Conservation (phyloP, 2,797 vertebrate genomes). For the Melanotaenia pygmaea region DNA sequence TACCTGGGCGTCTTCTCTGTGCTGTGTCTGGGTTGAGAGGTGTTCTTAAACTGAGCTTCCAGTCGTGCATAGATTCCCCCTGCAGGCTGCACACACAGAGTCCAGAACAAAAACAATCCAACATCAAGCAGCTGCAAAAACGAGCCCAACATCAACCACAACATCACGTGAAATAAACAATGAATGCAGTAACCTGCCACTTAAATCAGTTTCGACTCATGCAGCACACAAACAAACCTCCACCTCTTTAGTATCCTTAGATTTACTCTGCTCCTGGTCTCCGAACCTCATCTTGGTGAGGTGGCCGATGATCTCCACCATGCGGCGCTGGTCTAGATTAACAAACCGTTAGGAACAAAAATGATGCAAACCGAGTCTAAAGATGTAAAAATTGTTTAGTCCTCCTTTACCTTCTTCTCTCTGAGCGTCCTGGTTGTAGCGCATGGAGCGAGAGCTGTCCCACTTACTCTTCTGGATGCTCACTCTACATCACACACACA, state of each 20-base stretch:
- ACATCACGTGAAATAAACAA: no score
- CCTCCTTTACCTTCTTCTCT: conserved; percentile 91
- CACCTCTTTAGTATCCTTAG: conserved; percentile 91
- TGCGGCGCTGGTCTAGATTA: conserved; percentile 92
- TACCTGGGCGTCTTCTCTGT: conserved; percentile 91
- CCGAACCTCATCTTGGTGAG: conserved; percentile 95
- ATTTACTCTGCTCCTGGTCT: conserved; percentile 88
- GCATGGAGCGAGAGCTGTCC: conserved; percentile 92
- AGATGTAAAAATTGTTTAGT: neutral
- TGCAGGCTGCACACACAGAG: conserved; percentile 79
- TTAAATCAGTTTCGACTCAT: neutral
- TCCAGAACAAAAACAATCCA: conserved; percentile 24
- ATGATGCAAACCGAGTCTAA: neutral
- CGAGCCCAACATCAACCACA: neutral
- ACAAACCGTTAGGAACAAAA: neutral
- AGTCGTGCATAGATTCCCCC: conserved; percentile 94
- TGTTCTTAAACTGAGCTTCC: conserved; percentile 90
- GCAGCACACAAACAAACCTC: neutral
- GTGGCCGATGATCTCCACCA: conserved; percentile 94
- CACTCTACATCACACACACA: conserved; percentile 80
- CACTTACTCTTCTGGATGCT: conserved; percentile 95
- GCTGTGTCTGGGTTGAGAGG: conserved; percentile 82
- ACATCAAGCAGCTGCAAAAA: conserved; percentile 22
- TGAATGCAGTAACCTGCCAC: no score
- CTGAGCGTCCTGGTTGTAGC: conserved; percentile 97